A percentile compares a stretch with the other conserved stretches of the same genome.
Evolutionary conservation across 2,888 invertebrate species (phyloP).

Genomic region (Polietes domitor): DNA sequence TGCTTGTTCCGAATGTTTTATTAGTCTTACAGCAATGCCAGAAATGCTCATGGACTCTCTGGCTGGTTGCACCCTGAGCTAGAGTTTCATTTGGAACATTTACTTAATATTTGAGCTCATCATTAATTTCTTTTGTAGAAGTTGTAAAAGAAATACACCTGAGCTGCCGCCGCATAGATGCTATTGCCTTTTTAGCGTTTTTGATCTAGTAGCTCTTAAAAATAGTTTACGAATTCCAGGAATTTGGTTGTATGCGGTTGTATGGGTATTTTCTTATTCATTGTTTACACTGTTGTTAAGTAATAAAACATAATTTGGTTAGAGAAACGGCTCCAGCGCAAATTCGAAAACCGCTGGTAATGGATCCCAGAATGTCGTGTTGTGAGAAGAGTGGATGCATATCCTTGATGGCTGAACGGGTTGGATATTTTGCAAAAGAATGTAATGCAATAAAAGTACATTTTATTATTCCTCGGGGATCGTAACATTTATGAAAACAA

Average conservation of each 20-base stretch:
- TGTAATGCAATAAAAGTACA: background rate
- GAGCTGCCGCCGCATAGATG: constrained; percentile 19
- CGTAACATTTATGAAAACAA: no score
- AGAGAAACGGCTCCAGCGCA: background rate
- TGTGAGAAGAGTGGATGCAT: background rate
- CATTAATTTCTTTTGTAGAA: constrained; percentile 61
- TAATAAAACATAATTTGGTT: constrained; percentile 15
- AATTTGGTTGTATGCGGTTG: constrained; percentile 33
- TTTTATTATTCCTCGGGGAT: no score
- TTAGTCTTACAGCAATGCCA: background rate
- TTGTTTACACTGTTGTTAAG: constrained; percentile 1
- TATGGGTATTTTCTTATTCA: background rate
- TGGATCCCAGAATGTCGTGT: background rate
- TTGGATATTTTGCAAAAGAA: background rate
- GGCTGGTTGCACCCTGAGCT: background rate
- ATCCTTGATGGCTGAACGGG: no score
- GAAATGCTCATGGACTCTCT: background rate
- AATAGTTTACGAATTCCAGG: constrained; percentile 61
- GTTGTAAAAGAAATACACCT: constrained; percentile 56
- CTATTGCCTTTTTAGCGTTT: constrained; percentile 1
- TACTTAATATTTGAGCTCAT: constrained; percentile 43
- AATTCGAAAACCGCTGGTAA: background rate
- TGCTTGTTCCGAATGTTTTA: constrained; percentile 10
- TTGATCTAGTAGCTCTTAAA: constrained; percentile 57
- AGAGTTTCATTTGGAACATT: constrained; percentile 7